Evolutionary conservation across 2,888 invertebrate species (phyloP).

Genomic region (Nephrocerus scutellatus): DNA sequence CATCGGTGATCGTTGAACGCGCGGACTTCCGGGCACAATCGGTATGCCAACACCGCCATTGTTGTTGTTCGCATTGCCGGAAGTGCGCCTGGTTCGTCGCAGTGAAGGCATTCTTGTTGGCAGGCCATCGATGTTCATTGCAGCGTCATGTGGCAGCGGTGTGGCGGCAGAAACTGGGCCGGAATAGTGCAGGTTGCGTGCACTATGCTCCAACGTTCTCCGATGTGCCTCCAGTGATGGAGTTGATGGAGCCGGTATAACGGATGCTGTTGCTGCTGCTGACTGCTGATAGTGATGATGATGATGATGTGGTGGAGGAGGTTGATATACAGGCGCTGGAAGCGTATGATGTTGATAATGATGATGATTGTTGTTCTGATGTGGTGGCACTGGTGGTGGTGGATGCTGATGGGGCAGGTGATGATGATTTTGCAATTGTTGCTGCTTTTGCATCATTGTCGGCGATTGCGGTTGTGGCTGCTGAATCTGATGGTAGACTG

Average conservation of each 20-base stretch:
- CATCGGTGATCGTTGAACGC: conserved; percentile 46
- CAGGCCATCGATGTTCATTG: conserved; percentile 33
- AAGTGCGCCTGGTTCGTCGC: conserved; percentile 39
- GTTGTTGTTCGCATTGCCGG: conserved; percentile 33
- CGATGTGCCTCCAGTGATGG: conserved; percentile 39
- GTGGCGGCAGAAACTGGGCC: too few relatives aligned
- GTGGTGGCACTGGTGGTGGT: conserved; percentile 40
- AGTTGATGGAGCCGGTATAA: conserved; percentile 30
- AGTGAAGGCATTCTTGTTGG: conserved; percentile 41
- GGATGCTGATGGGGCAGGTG: conserved; percentile 25
- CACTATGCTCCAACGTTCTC: conserved; percentile 41
- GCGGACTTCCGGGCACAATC: conserved; percentile 44
- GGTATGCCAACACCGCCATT: conserved; percentile 39
- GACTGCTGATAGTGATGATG: conserved; percentile 24
- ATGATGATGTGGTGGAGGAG: too few relatives aligned
- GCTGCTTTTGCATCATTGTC: conserved; percentile 37
- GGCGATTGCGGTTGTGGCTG: conserved; percentile 27
- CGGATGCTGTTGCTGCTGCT: too few relatives aligned
- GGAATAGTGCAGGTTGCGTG: conserved; percentile 34
- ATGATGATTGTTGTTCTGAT: conserved; percentile 27
- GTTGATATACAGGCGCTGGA: conserved; percentile 17
- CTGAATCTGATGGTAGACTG: conserved; percentile 21
- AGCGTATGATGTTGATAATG: conserved; percentile 22
- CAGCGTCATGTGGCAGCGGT: conserved; percentile 22
- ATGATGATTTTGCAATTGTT: conserved; percentile 24